A percentile compares a stretch with the other conserved stretches of the same genome.
phyloP scores from a whole-genome alignment of 2,888 invertebrate genomes.

The Nymphalis polychloros region DNA sequence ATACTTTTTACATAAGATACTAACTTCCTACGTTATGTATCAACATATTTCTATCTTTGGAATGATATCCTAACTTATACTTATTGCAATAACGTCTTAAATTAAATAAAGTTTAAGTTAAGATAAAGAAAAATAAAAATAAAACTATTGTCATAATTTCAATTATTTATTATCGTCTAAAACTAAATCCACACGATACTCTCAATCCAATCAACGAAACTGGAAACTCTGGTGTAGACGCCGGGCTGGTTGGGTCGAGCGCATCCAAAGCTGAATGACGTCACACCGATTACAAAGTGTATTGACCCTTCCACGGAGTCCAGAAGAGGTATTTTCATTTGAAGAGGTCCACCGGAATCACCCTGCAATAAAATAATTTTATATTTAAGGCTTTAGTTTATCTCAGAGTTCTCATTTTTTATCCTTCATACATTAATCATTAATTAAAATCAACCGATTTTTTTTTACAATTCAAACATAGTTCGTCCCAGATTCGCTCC shows the following conservation, averaged over 20 bases:
- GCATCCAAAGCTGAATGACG: slow-evolving; percentile 64
- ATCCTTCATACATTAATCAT: no score
- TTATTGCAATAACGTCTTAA: no score
- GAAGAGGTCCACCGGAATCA: slow-evolving; percentile 87
- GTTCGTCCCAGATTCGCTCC: no score
- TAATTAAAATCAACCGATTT: no score
- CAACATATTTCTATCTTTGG: no score
- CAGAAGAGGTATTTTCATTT: slow-evolving; percentile 55
- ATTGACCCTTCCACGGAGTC: slow-evolving; percentile 44
- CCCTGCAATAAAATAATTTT: slow-evolving; percentile 70
- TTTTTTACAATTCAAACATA: no score
- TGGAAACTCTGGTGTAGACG: slow-evolving; percentile 60
- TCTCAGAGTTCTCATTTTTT: neutral
- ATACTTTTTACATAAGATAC: no score
- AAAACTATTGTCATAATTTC: neutral
- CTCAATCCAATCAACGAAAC: slow-evolving; percentile 65
- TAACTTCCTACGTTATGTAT: no score
- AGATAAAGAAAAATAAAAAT: no score
- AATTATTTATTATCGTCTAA: neutral
- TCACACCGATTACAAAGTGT: slow-evolving; percentile 62
- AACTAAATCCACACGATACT: slow-evolving; percentile 49
- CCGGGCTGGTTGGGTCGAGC: slow-evolving; percentile 55
- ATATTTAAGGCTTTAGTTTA: neutral
- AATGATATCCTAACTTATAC: no score
- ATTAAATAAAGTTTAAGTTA: no score